Percentiles rank a stretch among this genome's conserved stretches.
These are phyloP conservation scores for Casuarius casuarius DNA, from an alignment of 2,113 vertebrate genomes.

Conservation along the genomic window DNA sequence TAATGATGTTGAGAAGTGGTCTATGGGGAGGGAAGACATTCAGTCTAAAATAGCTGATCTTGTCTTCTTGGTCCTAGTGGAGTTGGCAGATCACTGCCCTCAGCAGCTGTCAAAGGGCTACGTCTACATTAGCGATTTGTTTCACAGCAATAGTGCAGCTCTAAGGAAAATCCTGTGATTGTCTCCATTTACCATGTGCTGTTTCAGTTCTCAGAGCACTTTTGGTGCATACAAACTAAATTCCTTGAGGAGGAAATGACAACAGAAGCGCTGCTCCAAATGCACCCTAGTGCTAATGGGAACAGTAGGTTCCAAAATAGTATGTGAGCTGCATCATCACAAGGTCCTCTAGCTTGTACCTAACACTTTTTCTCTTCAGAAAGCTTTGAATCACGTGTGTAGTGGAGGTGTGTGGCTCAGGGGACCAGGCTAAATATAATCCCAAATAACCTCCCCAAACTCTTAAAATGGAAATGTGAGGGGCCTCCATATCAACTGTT, in stretches of 20 bases:
- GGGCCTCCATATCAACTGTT: background rate
- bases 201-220: constrained; percentile 5
- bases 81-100: background rate
- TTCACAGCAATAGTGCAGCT: background rate
- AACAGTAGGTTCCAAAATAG: constrained; percentile 30
- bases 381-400: constrained; percentile 7
- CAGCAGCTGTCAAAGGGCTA: background rate
- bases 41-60: background rate
- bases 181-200: constrained; percentile 14
- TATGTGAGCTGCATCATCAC: background rate
- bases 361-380: constrained; percentile 26
- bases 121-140: background rate
- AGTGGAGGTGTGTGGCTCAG: background rate
- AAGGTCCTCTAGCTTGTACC: constrained; percentile 18
- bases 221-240: constrained; percentile 20
- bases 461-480: background rate
- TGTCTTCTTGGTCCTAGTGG: background rate
- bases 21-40: background rate
- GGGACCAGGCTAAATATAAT: constrained; percentile 27
- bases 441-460: background rate
- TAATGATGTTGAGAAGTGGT: background rate
- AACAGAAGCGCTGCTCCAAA: constrained; percentile 22
- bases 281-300: constrained; percentile 20
- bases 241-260: constrained; percentile 22
- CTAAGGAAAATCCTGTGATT: constrained; percentile 16